Evolutionary conservation across 2,888 invertebrate species (phyloP).

Genomic region (Leptinotarsa haldemani): DNA sequence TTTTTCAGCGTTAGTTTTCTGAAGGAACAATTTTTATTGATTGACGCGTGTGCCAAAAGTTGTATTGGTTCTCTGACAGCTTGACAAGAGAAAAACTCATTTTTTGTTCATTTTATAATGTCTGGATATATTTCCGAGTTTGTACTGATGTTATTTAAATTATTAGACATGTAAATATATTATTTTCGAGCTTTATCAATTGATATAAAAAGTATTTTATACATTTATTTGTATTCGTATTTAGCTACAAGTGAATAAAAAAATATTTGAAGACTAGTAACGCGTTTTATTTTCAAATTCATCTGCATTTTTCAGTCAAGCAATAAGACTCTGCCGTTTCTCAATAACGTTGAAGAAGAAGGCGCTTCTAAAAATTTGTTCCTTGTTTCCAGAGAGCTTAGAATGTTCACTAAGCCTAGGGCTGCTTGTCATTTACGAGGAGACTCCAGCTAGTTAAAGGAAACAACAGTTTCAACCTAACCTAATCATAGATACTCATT

Average conservation of each 20-base stretch:
- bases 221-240: slow-evolving; percentile 25
- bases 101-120: slow-evolving; percentile 6
- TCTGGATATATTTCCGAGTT: slow-evolving; percentile 24
- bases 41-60: slow-evolving; percentile 24
- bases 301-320: no score
- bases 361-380: no score
- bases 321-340: no score
- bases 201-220: slow-evolving; percentile 24
- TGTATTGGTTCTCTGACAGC: slow-evolving; percentile 18
- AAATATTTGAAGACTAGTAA: slow-evolving; percentile 14
- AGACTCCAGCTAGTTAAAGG: no score
- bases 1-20: slow-evolving; percentile 15
- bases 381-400: no score
- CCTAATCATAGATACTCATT: no score
- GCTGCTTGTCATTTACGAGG: no score
- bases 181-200: slow-evolving; percentile 20
- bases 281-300: not conserved
- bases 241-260: slow-evolving; percentile 24
- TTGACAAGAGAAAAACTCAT: not conserved
- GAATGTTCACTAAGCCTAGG: no score
- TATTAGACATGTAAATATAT: slow-evolving; percentile 26
- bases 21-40: not conserved
- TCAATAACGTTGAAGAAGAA: no score
- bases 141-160: slow-evolving; percentile 27
- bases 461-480: no score